Base-by-base conservation (phyloP, 2,888 invertebrate species). In the Sminthurides aquaticus region DNA sequence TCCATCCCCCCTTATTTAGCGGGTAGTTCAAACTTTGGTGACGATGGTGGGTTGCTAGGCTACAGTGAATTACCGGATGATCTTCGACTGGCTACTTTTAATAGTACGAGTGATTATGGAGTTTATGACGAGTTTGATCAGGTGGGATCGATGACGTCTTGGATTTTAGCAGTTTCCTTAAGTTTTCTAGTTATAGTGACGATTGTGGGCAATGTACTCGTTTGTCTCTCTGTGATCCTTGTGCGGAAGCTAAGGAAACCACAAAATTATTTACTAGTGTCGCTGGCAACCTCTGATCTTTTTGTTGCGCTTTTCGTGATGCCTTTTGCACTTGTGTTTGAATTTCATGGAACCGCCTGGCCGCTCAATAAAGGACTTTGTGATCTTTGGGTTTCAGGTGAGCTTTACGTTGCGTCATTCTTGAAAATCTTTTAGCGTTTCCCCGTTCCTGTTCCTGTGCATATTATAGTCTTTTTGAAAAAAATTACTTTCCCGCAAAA, bases 281-380 rank as follows among this genome's bases (percentile, higher is more conserved):
- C 96, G 57, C 82, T 98, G 76, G 98, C 98, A 68, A 89, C 97
- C 69, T 96, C 96, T 73, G 98, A 99, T 80, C 85, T 98, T 71
- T 91, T 96, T 78, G 96, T 98, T 62, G 95, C 96, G 2, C 84
- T 90, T 57, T 84, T 98, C 75, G 96, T 99, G 67, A 98, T 99
- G 98, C 94, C 96, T 5, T 91, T 97, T 82, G 97, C 97, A 2
- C 86, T 96, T 78, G 86, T 93, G 43, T 58, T 57, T 20, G 67
- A 67, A 34, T 60, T 64, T 54, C 49, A 74, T 59, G 67, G 68
- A 49, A 69, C 66, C 49, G 60, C 43, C 18, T 74, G 74, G 74
- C 72, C 74, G 34, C 67, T 74, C 43, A 69, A 65, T 60, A 34
- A 66, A 55, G 69, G 67, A 27, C 66, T 74, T 18, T 74, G 74